Percentiles rank a stretch among this genome's conserved stretches.
phyloP scores from a whole-genome alignment of 1,140 invertebrate species.

The Drosophila ficusphila region DNA sequence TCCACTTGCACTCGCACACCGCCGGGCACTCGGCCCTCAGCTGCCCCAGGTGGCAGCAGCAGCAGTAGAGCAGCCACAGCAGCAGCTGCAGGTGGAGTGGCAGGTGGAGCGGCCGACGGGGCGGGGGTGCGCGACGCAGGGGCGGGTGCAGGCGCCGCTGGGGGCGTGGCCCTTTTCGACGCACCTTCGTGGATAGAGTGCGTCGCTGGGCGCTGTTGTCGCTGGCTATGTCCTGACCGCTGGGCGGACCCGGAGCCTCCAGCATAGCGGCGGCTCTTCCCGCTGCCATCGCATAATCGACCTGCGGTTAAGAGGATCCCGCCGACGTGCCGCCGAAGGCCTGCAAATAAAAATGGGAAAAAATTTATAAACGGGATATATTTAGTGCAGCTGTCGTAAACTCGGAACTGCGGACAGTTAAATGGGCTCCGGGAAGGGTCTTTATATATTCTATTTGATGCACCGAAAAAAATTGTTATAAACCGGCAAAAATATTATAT shows the following conservation, averaged over 20 bases:
- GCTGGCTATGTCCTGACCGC: conserved; percentile 64
- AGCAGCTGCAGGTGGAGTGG: conserved; percentile 55
- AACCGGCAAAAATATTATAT: not conserved
- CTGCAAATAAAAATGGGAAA: conserved; percentile 10
- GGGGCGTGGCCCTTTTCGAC: conserved; percentile 65
- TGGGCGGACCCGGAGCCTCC: conserved; percentile 35
- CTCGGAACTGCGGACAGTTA: conserved; percentile 72
- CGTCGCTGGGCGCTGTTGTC: conserved; percentile 66
- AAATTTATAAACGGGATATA: not conserved
- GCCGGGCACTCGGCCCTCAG: conserved; percentile 87
- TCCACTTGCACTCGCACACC: conserved; percentile 93
- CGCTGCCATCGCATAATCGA: conserved; percentile 73
- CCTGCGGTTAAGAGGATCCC: conserved; percentile 34
- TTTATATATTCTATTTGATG: not conserved
- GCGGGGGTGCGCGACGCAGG: conserved; percentile 53
- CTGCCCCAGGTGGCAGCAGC: conserved; percentile 60
- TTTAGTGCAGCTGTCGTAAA: conserved; percentile 75
- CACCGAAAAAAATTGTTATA: not conserved
- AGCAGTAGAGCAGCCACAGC: conserved; percentile 76
- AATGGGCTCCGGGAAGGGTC: conserved; percentile 45
- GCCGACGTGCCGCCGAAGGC: conserved; percentile 9
- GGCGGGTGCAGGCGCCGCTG: conserved; percentile 63
- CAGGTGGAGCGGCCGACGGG: conserved; percentile 56
- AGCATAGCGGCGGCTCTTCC: conserved; percentile 30
- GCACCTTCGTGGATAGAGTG: conserved; percentile 72